Percentiles rank a stretch among this genome's conserved stretches.
phyloP scores from a whole-genome alignment of 2,888 invertebrate genomes.

The Stenoptilia bipunctidactyla region DNA sequence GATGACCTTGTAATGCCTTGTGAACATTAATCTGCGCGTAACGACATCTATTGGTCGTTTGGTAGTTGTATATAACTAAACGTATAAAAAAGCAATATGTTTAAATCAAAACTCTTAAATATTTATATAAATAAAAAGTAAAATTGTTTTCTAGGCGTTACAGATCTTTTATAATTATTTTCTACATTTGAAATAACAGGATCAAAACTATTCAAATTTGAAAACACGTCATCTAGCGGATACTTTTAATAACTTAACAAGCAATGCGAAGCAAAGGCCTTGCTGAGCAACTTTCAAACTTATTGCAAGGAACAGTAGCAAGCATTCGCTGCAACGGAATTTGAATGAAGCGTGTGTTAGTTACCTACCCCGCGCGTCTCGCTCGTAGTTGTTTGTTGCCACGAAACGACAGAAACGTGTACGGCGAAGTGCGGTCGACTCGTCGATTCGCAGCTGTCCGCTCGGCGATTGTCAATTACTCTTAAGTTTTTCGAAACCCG shows the following conservation, averaged over 20 bases:
- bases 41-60: no score
- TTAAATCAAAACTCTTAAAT: no score
- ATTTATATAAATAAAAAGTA: no score
- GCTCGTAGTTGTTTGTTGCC: constrained; percentile 19
- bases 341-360: constrained; percentile 46
- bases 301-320: constrained; percentile 41
- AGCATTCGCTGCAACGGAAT: constrained; percentile 47
- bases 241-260: constrained; percentile 2
- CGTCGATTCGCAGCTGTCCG: constrained; percentile 67
- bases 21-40: no score
- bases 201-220: no score
- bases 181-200: no score
- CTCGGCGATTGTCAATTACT: constrained; percentile 58
- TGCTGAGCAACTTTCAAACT: constrained; percentile 59
- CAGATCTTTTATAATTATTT: no score
- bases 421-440: constrained; percentile 70
- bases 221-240: constrained; percentile 13
- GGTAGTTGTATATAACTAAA: no score
- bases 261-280: constrained; percentile 23
- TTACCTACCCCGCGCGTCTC: constrained; percentile 4
- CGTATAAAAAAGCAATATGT: no score
- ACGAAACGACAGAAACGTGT: constrained; percentile 62
- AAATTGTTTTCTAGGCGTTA: no score
- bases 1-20: no score
- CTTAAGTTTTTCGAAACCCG: constrained; percentile 57